These are phyloP conservation scores for Aleadryas rufinucha DNA, from an alignment of 2,113 vertebrate species.

Conservation along the genomic window DNA sequence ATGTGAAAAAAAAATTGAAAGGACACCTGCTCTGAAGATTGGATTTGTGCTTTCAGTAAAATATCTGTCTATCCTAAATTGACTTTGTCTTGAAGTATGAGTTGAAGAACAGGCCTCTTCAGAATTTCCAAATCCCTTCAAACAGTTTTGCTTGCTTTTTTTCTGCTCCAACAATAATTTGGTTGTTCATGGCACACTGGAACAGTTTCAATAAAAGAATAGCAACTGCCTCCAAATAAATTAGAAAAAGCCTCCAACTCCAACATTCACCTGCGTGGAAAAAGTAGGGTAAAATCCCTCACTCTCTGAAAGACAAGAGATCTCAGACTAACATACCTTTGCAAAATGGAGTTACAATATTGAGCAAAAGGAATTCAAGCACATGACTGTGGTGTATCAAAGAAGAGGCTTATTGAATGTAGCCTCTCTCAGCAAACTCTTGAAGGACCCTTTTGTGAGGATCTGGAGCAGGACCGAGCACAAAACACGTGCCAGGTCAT, in stretches of 20 bases:
- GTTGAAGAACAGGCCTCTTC: background rate
- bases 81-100: background rate
- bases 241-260: background rate
- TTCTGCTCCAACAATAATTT: background rate
- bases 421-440: background rate
- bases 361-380: background rate
- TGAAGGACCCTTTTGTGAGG: background rate
- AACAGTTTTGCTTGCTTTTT: background rate
- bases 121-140: background rate
- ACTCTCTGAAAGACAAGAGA: background rate
- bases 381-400: background rate
- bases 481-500: rapidly evolving
- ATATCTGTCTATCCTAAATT: background rate
- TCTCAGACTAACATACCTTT: background rate
- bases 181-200: background rate
- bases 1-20: background rate
- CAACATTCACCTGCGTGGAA: background rate
- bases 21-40: background rate
- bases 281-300: background rate
- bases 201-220: background rate
- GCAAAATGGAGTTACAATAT: background rate
- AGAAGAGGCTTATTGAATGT: background rate
- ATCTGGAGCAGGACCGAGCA: background rate
- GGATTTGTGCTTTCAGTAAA: background rate
- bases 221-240: background rate